Evolutionary conservation across 2,888 invertebrate species (phyloP).

Genomic region (Abrostola tripartita): DNA sequence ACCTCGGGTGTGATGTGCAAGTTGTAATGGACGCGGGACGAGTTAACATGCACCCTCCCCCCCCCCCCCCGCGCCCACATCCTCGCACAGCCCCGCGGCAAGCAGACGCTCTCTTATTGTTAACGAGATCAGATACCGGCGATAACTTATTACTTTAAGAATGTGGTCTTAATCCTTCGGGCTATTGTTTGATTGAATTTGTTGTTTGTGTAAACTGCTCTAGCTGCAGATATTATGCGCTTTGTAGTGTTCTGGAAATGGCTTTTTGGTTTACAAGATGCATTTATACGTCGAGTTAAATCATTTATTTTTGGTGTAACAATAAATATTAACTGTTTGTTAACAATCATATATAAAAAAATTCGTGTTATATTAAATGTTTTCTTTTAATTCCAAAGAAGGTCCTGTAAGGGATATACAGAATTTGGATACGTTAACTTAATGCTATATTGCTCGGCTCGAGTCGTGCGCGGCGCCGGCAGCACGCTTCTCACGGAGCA

Average conservation of each 20-base stretch:
- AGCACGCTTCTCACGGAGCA: slow-evolving; percentile 4
- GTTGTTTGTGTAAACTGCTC: background rate
- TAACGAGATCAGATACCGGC: slow-evolving; percentile 4
- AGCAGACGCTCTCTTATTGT: slow-evolving; percentile 4
- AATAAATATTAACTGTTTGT: too few species aligned
- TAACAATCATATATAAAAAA: too few species aligned
- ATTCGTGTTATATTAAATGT: too few species aligned
- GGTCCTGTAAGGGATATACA: too few species aligned
- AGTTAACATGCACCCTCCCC: background rate
- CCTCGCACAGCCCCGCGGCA: background rate
- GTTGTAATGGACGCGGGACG: slow-evolving; percentile 16
- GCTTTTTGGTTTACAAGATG: background rate
- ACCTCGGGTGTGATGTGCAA: slow-evolving; percentile 26
- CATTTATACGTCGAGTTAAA: background rate
- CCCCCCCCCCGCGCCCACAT: background rate
- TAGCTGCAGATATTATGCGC: background rate
- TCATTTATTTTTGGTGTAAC: too few species aligned
- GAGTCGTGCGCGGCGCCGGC: background rate
- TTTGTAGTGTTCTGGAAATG: background rate
- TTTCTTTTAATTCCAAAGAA: too few species aligned
- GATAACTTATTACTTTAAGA: slow-evolving; percentile 1
- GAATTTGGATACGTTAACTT: background rate
- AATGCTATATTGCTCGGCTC: background rate
- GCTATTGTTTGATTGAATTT: slow-evolving; percentile 1
- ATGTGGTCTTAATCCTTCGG: slow-evolving; percentile 1